Evolutionary conservation across 2,888 invertebrate species (phyloP).

Genomic region (Hypercompe scribonia): DNA sequence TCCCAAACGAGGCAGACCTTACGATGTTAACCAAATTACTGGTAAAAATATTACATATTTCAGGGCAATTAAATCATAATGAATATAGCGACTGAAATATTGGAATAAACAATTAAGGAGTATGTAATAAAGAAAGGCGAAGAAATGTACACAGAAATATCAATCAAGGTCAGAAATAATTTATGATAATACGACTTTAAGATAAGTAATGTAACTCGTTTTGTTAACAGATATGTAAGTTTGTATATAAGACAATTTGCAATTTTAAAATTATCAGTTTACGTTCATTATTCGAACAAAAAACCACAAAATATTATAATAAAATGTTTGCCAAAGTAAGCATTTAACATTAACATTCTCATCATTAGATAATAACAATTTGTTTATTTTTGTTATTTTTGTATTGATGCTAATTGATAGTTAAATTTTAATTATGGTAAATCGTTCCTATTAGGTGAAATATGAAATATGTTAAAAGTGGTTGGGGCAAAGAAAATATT

Average conservation of each 20-base stretch:
- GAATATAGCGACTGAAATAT: neutral
- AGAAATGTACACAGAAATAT: neutral
- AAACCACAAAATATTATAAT: neutral
- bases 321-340: conserved; percentile 14
- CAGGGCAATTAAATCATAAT: neutral
- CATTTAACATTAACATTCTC: neutral
- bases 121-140: neutral
- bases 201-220: neutral
- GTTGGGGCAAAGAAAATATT: neutral
- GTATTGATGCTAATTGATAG: neutral
- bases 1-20: too few relatives aligned
- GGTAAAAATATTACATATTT: neutral
- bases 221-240: neutral
- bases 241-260: conserved; percentile 1
- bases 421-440: neutral
- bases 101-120: neutral
- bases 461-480: neutral
- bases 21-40: too few relatives aligned
- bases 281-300: neutral
- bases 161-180: neutral
- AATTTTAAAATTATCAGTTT: conserved; percentile 10
- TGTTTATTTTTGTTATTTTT: neutral
- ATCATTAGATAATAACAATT: neutral
- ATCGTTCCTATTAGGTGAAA: neutral
- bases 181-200: neutral